These are phyloP conservation scores for Danio aesculapii DNA, from an alignment of 2,797 vertebrate species.

Conservation along the genomic window DNA sequence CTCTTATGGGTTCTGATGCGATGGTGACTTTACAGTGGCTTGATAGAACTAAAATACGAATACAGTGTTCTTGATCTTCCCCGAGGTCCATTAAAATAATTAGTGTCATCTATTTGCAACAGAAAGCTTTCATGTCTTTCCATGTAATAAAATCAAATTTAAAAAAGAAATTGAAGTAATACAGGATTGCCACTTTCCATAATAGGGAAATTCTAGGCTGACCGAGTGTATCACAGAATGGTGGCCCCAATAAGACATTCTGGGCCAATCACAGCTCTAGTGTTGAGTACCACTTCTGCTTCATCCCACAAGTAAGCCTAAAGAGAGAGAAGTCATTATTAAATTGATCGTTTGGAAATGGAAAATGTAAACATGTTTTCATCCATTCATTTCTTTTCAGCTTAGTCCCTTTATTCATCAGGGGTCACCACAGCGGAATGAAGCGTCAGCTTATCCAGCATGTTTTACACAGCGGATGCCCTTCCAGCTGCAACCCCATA, in stretches of 20 bases:
- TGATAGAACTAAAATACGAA: constrained; percentile 43
- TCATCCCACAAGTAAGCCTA: not conserved
- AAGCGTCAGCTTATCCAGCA: too few relatives aligned
- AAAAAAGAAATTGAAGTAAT: not conserved
- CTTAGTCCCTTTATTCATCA: too few relatives aligned
- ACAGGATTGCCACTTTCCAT: not conserved
- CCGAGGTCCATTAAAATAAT: constrained; percentile 42
- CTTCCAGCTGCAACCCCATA: too few relatives aligned
- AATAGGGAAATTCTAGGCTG: not conserved
- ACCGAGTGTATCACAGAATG: not conserved
- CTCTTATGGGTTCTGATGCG: constrained; percentile 4
- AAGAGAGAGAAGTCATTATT: not conserved
- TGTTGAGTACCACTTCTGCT: constrained; percentile 1
- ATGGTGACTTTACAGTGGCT: constrained; percentile 13
- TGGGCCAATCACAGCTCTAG: constrained; percentile 10
- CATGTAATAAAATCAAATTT: not conserved
- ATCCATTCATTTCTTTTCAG: too few relatives aligned
- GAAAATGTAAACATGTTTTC: not conserved
- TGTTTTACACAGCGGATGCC: too few relatives aligned
- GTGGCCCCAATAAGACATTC: not conserved
- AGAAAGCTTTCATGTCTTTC: not conserved
- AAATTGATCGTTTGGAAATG: not conserved
- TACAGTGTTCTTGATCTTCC: constrained; percentile 34
- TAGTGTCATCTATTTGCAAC: not conserved
- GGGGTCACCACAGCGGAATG: too few relatives aligned